phyloP scores from a whole-genome alignment of 2,797 vertebrate genomes.

The Parotocinclus haroldoi region DNA sequence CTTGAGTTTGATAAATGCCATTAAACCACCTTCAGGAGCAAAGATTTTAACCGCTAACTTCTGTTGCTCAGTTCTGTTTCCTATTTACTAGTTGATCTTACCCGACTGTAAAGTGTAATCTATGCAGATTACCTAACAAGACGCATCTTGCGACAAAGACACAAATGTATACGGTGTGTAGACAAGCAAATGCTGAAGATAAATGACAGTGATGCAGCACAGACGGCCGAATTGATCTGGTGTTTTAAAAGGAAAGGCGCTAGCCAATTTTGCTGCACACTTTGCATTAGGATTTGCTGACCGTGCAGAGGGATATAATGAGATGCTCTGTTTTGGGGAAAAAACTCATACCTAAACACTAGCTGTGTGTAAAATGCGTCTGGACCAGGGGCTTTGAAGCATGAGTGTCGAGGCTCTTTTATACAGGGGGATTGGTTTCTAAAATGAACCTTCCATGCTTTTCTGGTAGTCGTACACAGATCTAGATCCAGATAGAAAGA shows the following conservation, averaged over 20 bases:
- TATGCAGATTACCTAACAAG: neutral
- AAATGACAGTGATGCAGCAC: conserved; percentile 58
- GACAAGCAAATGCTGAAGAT: conserved; percentile 49
- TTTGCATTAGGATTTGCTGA: conserved; percentile 69
- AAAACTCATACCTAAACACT: conserved; percentile 39
- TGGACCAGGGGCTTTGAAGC: neutral
- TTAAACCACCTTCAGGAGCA: too few species aligned
- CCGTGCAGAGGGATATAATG: conserved; percentile 51
- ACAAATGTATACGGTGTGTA: neutral
- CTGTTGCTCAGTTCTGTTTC: too few species aligned
- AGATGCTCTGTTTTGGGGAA: conserved; percentile 47
- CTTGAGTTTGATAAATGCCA: too few species aligned
- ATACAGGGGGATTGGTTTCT: neutral
- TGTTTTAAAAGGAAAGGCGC: conserved; percentile 54
- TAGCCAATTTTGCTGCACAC: conserved; percentile 51
- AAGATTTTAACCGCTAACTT: too few species aligned
- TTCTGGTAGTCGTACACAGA: too few species aligned
- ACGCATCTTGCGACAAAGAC: too few species aligned
- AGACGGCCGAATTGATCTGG: conserved; percentile 61
- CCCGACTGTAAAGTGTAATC: neutral
- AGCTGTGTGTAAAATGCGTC: conserved; percentile 2
- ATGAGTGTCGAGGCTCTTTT: neutral
- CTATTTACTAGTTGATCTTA: too few species aligned
- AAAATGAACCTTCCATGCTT: too few species aligned
- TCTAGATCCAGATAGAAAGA: too few species aligned